phyloP scores from a whole-genome alignment of 37 sponge, comb jelly and placozoan genomes.

The Mnemiopsis leidyi region DNA sequence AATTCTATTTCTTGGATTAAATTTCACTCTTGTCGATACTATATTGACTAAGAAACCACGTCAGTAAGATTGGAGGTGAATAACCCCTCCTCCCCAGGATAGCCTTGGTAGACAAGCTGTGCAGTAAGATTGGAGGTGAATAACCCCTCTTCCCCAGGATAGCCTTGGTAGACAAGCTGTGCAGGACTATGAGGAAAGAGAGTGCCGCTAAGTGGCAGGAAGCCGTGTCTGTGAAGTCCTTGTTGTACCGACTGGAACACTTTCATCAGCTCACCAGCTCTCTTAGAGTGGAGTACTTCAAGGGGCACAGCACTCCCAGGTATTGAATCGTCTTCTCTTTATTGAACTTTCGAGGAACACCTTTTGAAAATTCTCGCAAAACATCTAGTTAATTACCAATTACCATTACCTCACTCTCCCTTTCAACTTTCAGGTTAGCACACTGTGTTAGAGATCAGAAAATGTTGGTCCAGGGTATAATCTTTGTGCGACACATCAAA shows the following conservation, averaged over 20 bases:
- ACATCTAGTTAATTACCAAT: no score
- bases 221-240: neutral
- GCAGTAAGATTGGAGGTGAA: no score
- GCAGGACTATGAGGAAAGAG: conserved; percentile 1
- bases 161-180: conserved; percentile 23
- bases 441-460: conserved; percentile 50
- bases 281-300: conserved; percentile 47
- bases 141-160: neutral
- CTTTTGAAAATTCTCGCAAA: no score
- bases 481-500: conserved; percentile 45
- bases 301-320: conserved; percentile 58
- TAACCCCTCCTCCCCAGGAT: neutral
- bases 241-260: conserved; percentile 30
- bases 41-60: no score
- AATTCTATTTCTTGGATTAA: no score
- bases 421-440: neutral
- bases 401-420: no score
- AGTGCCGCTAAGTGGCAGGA: conserved; percentile 59
- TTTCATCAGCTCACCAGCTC: neutral
- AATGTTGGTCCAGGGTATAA: conserved; percentile 46
- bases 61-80: no score
- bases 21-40: no score
- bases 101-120: conserved; percentile 23
- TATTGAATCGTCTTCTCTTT: no score
- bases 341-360: no score